Base-by-base conservation (phyloP, 2,888 invertebrate species). In the Nineta flava region DNA sequence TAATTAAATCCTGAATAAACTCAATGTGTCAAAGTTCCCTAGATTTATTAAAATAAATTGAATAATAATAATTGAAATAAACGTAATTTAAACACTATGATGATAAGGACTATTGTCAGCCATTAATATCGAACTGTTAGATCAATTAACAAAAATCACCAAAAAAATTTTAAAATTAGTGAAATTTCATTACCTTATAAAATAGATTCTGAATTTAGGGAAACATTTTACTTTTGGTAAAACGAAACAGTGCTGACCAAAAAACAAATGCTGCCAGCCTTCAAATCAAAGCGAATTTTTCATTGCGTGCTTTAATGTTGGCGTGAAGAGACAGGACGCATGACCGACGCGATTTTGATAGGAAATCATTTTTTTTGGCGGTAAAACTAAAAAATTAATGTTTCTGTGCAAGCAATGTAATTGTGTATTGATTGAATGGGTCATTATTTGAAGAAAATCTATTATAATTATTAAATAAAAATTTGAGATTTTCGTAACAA, bases 201-300 rank as follows among this genome's bases (percentile, higher is more conserved):
- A 59, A 55, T 58, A 56, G 55, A 54, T 57, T 57, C 57, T 50
- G 43, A 58, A 59, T 65, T 66, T 67, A 66, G 66, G 67, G 67
- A 65, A 63, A 65, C 65, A 65, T 65, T 65, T 63, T 60, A 35
- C 56, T 64, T 66, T 65, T 65, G 59, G 55, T 57, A 51, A 53
- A 59, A 62, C 45, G 49, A 65, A 66, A 61, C 66, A 68, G 67
- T 64, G 68, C 66, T 67, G 66, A 65, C 65, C 56, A 50, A 50
- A 52, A 52, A 65, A 65, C 67, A 67, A 67, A 67, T 67, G 67
- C 65, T 66, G 66, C 66, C 66, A 66, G 66, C 49, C 49, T 49
- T 49, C 45, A 40, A 49, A 49, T 43, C 21, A 19, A 12, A 21
- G 63, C 62, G 64, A 59, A 43, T 56, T 60, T 59, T 57, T 48